phyloP scores from a whole-genome alignment of 2,888 invertebrate species.

The Phasia obesa region DNA sequence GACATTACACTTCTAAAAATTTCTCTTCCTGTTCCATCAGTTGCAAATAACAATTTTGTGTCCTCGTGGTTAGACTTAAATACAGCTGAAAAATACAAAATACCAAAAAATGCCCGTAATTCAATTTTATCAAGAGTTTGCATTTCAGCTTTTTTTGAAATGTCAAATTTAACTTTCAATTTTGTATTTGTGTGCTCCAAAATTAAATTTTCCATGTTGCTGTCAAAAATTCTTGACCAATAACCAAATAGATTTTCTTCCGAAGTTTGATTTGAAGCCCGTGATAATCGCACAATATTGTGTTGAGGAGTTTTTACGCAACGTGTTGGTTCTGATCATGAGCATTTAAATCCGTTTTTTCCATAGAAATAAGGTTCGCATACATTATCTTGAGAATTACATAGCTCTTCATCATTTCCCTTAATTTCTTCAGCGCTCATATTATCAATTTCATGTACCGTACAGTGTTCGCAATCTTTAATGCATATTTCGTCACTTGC shows the following conservation, averaged over 20 bases:
- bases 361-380: constrained; percentile 31
- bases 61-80: constrained; percentile 1
- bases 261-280: not conserved
- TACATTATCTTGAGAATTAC: too few species aligned
- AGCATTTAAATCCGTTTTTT: constrained; percentile 3
- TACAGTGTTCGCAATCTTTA: too few species aligned
- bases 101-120: too few species aligned
- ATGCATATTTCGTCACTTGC: too few species aligned
- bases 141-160: too few species aligned
- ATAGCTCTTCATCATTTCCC: too few species aligned
- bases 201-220: too few species aligned
- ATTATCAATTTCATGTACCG: too few species aligned
- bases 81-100: not conserved
- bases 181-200: constrained; percentile 10
- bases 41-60: constrained; percentile 3
- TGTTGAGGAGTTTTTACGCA: constrained; percentile 9
- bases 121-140: too few species aligned
- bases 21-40: constrained; percentile 63
- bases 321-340: constrained; percentile 23
- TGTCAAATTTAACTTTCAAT: not conserved
- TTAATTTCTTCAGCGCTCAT: too few species aligned
- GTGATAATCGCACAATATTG: constrained; percentile 41
- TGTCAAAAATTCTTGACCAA: too few species aligned
- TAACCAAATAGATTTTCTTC: constrained; percentile 10
- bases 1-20: constrained; percentile 57